Percentiles rank a stretch among this genome's conserved stretches.
Evolutionary conservation across 2,797 vertebrate species (phyloP).

Genomic region (Meda fulgida): DNA sequence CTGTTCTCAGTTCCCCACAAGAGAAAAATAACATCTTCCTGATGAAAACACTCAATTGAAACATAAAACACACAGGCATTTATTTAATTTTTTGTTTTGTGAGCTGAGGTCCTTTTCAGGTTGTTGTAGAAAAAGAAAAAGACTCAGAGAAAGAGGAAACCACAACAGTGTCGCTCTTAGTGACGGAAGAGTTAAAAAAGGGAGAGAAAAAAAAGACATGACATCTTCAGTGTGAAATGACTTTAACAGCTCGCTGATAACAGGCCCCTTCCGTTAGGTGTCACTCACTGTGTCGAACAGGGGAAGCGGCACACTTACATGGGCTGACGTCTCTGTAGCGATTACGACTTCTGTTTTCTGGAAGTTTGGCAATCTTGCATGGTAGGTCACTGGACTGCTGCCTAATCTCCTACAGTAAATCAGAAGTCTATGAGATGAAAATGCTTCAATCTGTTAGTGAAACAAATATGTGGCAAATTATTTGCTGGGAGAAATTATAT

Average conservation of each 20-base stretch:
- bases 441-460: not conserved
- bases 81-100: conserved; percentile 9
- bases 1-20: conserved; percentile 59
- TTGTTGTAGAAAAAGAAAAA: conserved; percentile 43
- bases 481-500: not conserved
- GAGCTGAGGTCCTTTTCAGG: conserved; percentile 19
- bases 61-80: conserved; percentile 5
- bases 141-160: conserved; percentile 68
- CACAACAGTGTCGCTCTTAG: conserved; percentile 61
- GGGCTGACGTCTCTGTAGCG: conserved; percentile 99
- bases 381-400: conserved; percentile 96
- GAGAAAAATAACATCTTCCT: conserved; percentile 18
- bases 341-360: conserved; percentile 95
- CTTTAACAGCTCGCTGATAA: conserved; percentile 43
- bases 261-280: conserved; percentile 41
- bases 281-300: conserved; percentile 28
- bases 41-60: conserved; percentile 13
- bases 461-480: not conserved
- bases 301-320: conserved; percentile 82
- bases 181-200: conserved; percentile 39
- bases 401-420: conserved; percentile 86
- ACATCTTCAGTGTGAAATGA: conserved; percentile 40
- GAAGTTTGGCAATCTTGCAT: conserved; percentile 93
- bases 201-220: conserved; percentile 28
- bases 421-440: conserved; percentile 29